Base-by-base conservation (phyloP, 2,888 invertebrate species). In the Perizoma flavofasciatum region DNA sequence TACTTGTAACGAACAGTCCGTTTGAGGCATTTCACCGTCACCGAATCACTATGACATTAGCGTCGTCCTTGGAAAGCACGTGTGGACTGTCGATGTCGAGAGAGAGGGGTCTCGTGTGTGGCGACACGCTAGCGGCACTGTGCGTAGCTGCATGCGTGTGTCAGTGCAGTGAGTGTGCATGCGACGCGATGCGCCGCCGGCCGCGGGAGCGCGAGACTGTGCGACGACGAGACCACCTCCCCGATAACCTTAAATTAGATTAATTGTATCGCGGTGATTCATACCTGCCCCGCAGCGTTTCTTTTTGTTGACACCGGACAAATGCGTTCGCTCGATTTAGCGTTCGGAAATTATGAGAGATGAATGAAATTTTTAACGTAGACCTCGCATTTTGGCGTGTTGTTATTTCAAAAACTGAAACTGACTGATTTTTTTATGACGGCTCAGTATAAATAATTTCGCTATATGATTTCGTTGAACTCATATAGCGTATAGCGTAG, bases 241-340 rank as follows among this genome's bases (percentile, higher is more conserved):
- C 83, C 89, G 86, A 88, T 89, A 89, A 87, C 86, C 89, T 83
- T 88, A 89, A 90, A 90, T 91, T 91, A 91, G 91, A 92, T 89
- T 91, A 88, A 92, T 91, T 88, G 89, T 88, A 90, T 84, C 86
- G 81, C 78, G 87, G 83, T 92, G 92, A 91, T 88, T 92, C 91
- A 92, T 82, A 77, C 84, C 76, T 73, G 77, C 75, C 70, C 83
- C 80, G 79, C 81, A 77, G 78, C 79, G 78, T 74, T 81, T 79
- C 76, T 79, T 79, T 78, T 80, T 86, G 85, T 85, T 88, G 88
- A 88, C 89, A 88, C 79, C 77, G 77, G 79, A 89, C 84, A 83
- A 86, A 88, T 87, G 85, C 77, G 78, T 75, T 76, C 75, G 81
- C 85, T 86, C 78, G 75, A 86, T 85, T 83, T 86, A 85, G 86